Evolutionary conservation across 2,888 invertebrate genomes (phyloP), one percentile per base, ranked within the genome.

Genomic region (Linhomoeus sp.): DNA sequence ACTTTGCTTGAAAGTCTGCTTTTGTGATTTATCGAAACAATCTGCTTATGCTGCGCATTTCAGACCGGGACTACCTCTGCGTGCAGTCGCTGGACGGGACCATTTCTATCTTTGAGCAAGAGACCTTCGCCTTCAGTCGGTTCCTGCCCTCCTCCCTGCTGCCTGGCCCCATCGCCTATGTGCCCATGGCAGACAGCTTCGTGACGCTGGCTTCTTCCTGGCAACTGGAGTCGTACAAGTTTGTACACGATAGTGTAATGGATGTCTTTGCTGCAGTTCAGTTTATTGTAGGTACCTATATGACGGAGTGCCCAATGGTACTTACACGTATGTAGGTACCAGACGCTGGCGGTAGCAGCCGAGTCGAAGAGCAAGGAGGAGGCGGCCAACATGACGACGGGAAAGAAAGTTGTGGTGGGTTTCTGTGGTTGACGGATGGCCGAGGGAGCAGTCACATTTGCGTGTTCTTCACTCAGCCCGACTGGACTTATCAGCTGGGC

Each of bases 41-140:
- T n/a, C n/a, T n/a, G n/a, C n/a, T n/a, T n/a, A n/a, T n/a, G n/a
- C n/a, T n/a, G n/a, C n/a, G n/a, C 39, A n/a, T 53, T 52, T 41
- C 56, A 65, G 66, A 64, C 17, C 83, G 60, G 52, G 87, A 90
- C 65, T 84, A 88, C 58, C 73, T 88, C 49, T 88, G 88, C 63
- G 77, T 92, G 22, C 85, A 86, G 63, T 82, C 82, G 33, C 68
- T 90, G 57, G 88, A 92, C 67, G 87, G 90, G 17, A 77, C 80
- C 45, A 66, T 92, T 20, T 77, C 79, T 47, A 81, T 94, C 64
- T 90, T 79, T 66, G 92, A 92, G 64, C 88, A 88, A 69, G 90
- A 92, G 67, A 78, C 80, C 46, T 81, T 80, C 63, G 74, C 80
- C 19, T 86, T 88, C 63, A 76, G 77, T 59, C 79, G 85, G 51